A percentile compares a stretch with the other conserved stretches of the same genome.
Conservation (phyloP, 2,888 invertebrate genomes). For the Nemoura dubitans region DNA sequence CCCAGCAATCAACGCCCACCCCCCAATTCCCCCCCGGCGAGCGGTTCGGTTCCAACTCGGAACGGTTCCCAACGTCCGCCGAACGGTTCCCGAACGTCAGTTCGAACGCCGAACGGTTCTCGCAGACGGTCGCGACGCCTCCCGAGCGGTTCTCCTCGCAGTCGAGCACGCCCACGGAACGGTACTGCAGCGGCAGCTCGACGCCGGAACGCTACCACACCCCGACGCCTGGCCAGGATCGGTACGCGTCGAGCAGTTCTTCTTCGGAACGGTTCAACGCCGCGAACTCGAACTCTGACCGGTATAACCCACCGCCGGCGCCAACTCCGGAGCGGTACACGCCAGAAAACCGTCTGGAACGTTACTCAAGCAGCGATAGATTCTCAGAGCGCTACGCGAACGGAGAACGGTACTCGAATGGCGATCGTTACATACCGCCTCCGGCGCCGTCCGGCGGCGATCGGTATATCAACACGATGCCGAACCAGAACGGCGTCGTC, state of each 20-base stretch:
- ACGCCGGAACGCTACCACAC: slow-evolving; percentile 32
- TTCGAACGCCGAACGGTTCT: slow-evolving; percentile 58
- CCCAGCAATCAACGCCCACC: slow-evolving; percentile 25
- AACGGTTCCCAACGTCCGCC: slow-evolving; percentile 67
- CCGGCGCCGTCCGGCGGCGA: slow-evolving; percentile 54
- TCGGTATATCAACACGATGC: slow-evolving; percentile 56
- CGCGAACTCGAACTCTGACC: slow-evolving; percentile 16
- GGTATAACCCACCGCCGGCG: slow-evolving; percentile 44
- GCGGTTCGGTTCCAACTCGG: slow-evolving; percentile 58
- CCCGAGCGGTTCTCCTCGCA: slow-evolving; percentile 10
- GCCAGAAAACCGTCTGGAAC: slow-evolving; percentile 24
- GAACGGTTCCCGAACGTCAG: slow-evolving; percentile 62
- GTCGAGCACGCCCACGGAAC: slow-evolving; percentile 1
- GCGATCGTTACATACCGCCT: slow-evolving; percentile 47
- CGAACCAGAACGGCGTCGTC: slow-evolving; percentile 57
- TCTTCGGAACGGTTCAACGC: slow-evolving; percentile 22
- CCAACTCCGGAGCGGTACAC: slow-evolving; percentile 41
- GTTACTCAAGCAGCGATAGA: neutral
- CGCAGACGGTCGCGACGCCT: slow-evolving; percentile 63
- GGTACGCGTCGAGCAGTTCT: slow-evolving; percentile 37
- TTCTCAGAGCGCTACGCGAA: neutral
- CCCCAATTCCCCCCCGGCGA: slow-evolving; percentile 44
- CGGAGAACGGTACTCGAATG: slow-evolving; percentile 41
- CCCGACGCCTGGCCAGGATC: slow-evolving; percentile 37
- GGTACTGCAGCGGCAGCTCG: slow-evolving; percentile 18